These are phyloP conservation scores for Cylloceria caligata DNA, from an alignment of 2,888 invertebrate species.

Conservation along the genomic window DNA sequence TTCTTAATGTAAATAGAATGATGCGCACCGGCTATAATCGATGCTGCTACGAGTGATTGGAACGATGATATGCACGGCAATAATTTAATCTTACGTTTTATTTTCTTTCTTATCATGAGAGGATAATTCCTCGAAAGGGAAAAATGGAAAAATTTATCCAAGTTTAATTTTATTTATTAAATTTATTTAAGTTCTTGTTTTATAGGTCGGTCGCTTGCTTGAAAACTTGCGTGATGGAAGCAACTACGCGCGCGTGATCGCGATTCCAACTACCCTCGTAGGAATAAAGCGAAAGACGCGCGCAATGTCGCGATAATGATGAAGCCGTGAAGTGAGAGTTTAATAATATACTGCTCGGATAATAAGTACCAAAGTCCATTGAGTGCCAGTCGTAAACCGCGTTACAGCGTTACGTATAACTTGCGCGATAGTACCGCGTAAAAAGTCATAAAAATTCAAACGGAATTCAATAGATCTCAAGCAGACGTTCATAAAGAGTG, in stretches of 20 bases:
- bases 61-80: too few species aligned
- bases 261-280: neutral
- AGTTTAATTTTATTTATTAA: too few species aligned
- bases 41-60: too few species aligned
- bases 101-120: too few species aligned
- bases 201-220: too few species aligned
- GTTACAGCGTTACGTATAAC: neutral
- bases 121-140: too few species aligned
- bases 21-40: too few species aligned
- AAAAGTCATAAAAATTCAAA: neutral
- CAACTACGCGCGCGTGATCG: neutral
- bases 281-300: neutral
- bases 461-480: neutral
- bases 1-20: too few species aligned
- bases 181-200: neutral
- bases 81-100: too few species aligned
- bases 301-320: slow-evolving; percentile 25
- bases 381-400: neutral
- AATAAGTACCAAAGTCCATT: neutral
- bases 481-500: neutral
- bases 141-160: too few species aligned
- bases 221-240: neutral
- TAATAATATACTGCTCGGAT: slow-evolving; percentile 50
- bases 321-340: neutral
- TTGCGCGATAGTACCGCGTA: neutral